Evolutionary conservation across 2,797 vertebrate genomes (phyloP), one percentile per base, ranked within the genome.

Genomic region (Kryptopterus vitreolus): DNA sequence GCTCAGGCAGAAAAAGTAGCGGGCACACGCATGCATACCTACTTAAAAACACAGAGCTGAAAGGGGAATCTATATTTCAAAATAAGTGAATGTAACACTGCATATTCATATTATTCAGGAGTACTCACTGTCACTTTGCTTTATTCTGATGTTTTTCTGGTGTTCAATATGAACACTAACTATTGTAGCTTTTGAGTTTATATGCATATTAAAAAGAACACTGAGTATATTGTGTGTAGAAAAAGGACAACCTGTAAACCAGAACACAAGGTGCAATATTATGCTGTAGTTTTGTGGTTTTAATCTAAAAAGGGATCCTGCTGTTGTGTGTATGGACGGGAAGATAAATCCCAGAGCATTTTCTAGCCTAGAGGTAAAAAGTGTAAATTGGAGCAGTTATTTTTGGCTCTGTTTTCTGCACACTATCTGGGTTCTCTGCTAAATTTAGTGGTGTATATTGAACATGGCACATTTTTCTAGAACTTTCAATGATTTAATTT

Each of bases 301-400:
- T 43, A 43, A 43, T 43, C 18, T 35, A 9, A 10, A 4, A 22
- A 63, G 7, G 10, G 31, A n/a, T n/a, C 35, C 35, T 66, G 26
- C 10, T 50, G 66, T 18, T 68, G 38, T 66, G 63, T 24, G 65
- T 50, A 12, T 43, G 18, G 52, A 61, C 35, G 52, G 16, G 4
- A 78, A 62, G 68, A 63, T 74, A 33, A 69, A 78, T 31, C 66
- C 15, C 65, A 55, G 29, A n/a, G 26, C 12, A 68, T n/a, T 11
- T 57, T 63, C 55, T 78, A n/a, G 70, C 70, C 62, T 62, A 62
- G 74, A 82, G 81, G 48, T 55, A 69, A 63, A 76, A 20, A 46
- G 35, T 71, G 53, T 52, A 43, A 85, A 78, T 46, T 78, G 71
- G 81, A 82, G n/a, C 78, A 61, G 70, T 71, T 82, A 85, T 85